Percentiles rank a stretch among this genome's conserved stretches.
These are phyloP conservation scores for Osmerus mordax DNA, from an alignment of 2,113 vertebrate species.

Conservation along the genomic window DNA sequence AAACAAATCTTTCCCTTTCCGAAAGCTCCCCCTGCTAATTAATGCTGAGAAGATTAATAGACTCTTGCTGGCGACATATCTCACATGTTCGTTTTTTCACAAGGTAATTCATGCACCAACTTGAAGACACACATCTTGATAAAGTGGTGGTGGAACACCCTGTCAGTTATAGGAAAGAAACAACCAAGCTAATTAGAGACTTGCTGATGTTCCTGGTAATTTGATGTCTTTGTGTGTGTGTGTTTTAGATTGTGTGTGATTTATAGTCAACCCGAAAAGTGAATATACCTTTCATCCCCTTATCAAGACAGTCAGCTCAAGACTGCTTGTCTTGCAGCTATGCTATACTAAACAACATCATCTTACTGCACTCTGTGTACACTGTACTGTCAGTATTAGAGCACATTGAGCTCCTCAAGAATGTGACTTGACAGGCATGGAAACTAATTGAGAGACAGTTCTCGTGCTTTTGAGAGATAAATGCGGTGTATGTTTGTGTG, in stretches of 20 bases:
- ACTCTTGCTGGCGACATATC: slow-evolving; percentile 46
- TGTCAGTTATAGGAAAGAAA: background rate
- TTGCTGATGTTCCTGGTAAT: slow-evolving; percentile 14
- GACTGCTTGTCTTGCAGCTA: background rate
- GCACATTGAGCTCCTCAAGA: slow-evolving; percentile 3
- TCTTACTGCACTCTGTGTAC: background rate
- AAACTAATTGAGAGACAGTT: slow-evolving; percentile 12
- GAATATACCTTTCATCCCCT: too few relatives aligned
- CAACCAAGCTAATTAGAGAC: slow-evolving; percentile 6
- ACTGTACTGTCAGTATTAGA: slow-evolving; percentile 2
- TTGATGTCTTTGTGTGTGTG: slow-evolving; percentile 21
- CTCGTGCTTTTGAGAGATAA: background rate
- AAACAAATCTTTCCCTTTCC: slow-evolving; percentile 63
- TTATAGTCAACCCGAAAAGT: too few relatives aligned
- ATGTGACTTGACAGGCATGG: slow-evolving; percentile 18
- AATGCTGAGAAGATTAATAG: slow-evolving; percentile 63
- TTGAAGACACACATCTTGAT: slow-evolving; percentile 4
- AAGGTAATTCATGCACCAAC: slow-evolving; percentile 1
- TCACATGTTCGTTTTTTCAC: slow-evolving; percentile 18
- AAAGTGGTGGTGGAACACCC: background rate
- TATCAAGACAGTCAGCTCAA: too few relatives aligned
- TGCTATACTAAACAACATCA: background rate
- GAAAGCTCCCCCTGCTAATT: slow-evolving; percentile 53
- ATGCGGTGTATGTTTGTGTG: slow-evolving; percentile 25
- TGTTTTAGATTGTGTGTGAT: slow-evolving; percentile 19